Percentiles rank a stretch among this genome's conserved stretches.
phyloP scores from a whole-genome alignment of 2,797 vertebrate genomes.

The Lacerta agilis region DNA sequence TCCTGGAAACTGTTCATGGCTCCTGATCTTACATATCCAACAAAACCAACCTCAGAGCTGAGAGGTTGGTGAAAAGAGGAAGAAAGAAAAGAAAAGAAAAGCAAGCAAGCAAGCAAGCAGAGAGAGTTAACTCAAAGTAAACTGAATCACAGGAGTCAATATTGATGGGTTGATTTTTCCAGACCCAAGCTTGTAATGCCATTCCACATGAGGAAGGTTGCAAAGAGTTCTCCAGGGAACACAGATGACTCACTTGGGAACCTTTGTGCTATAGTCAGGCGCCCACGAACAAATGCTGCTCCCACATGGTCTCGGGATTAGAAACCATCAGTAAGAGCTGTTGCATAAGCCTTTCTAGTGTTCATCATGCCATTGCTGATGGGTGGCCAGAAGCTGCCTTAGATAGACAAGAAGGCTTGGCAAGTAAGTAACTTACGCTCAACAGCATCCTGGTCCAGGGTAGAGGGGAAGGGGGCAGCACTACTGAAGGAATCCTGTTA shows the following conservation, averaged over 20 bases:
- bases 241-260: neutral
- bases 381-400: neutral
- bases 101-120: too few species aligned
- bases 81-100: neutral
- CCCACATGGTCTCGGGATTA: neutral
- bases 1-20: neutral
- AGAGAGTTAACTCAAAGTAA: neutral
- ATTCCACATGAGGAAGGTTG: neutral
- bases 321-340: neutral
- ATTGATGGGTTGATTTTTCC: neutral
- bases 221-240: neutral
- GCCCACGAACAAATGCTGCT: neutral
- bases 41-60: neutral
- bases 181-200: neutral
- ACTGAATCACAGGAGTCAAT: neutral
- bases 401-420: neutral
- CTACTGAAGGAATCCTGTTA: neutral
- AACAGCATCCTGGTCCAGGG: neutral
- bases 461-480: neutral
- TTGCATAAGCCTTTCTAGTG: neutral
- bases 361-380: neutral
- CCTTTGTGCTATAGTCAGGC: neutral
- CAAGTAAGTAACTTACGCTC: neutral
- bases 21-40: neutral
- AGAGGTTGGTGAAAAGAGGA: neutral